phyloP scores from a whole-genome alignment of 2,113 vertebrate genomes.

The Otolemur garnettii region DNA sequence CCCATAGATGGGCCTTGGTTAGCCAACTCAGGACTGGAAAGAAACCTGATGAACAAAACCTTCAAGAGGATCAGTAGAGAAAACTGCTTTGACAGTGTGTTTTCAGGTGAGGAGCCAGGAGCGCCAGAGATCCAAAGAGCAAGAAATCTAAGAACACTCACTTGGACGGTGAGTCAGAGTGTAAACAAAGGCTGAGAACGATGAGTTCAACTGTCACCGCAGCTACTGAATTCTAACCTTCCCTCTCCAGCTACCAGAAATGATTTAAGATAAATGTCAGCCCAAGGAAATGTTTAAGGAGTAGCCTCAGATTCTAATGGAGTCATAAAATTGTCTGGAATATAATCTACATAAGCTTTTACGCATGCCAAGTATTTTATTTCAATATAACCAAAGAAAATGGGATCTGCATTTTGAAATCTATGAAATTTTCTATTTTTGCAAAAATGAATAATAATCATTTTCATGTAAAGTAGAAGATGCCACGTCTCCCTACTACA shows the following conservation, averaged over 20 bases:
- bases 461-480: slow-evolving; percentile 32
- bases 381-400: slow-evolving; percentile 43
- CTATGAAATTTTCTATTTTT: slow-evolving; percentile 34
- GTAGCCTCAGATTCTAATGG: slow-evolving; percentile 41
- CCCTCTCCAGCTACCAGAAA: not conserved
- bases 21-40: not conserved
- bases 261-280: slow-evolving; percentile 53
- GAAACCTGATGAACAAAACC: not conserved
- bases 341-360: slow-evolving; percentile 22
- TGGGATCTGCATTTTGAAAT: not conserved
- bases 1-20: not conserved
- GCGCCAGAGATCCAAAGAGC: not conserved
- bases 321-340: slow-evolving; percentile 50
- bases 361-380: not conserved
- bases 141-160: not conserved
- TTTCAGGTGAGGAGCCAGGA: not conserved
- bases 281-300: slow-evolving; percentile 64
- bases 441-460: not conserved
- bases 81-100: not conserved
- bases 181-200: not conserved
- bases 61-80: not conserved
- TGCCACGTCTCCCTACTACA: not conserved
- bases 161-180: not conserved
- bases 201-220: not conserved
- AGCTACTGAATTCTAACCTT: not conserved